phyloP scores from a whole-genome alignment of 37 sponge, comb jelly and placozoan species.

The Aphrocallistes beatrix region DNA sequence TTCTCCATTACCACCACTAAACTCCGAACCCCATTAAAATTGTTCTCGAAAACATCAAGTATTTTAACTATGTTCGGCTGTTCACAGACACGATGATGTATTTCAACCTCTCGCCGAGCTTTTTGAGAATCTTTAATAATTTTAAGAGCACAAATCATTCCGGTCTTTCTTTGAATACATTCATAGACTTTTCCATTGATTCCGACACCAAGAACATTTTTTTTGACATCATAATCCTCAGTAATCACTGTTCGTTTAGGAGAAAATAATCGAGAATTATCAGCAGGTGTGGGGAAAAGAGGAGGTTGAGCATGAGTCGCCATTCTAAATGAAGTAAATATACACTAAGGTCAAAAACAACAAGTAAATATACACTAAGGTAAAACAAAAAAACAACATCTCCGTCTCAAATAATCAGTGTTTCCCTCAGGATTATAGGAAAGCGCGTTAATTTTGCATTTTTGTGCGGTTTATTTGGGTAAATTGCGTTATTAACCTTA shows the following conservation, averaged over 20 bases:
- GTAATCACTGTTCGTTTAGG: conserved; percentile 78
- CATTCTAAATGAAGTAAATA: too few species aligned
- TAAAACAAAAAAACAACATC: too few species aligned
- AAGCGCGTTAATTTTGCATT: too few species aligned
- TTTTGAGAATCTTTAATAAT: conserved; percentile 69
- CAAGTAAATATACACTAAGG: too few species aligned
- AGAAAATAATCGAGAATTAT: conserved; percentile 18
- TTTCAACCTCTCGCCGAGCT: conserved; percentile 79
- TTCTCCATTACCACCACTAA: conserved; percentile 96
- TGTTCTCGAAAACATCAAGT: conserved; percentile 86
- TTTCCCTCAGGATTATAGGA: too few species aligned
- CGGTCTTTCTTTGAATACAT: conserved; percentile 55
- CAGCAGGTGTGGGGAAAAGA: not conserved
- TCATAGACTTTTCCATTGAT: conserved; percentile 91
- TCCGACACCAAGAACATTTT: conserved; percentile 72
- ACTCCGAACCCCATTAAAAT: conserved; percentile 61
- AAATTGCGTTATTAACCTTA: too few species aligned
- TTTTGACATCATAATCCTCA: conserved; percentile 66
- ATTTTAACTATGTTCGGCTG: conserved; percentile 85
- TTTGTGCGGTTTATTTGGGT: too few species aligned
- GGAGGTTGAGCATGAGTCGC: not conserved
- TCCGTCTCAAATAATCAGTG: too few species aligned
- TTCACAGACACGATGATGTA: conserved; percentile 72
- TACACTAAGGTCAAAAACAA: too few species aligned
- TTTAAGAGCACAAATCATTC: conserved; percentile 72